Evolutionary conservation across 2,888 invertebrate species (phyloP), one percentile per base, ranked within the genome.

Genomic region (Amphipyra tragopoginis): DNA sequence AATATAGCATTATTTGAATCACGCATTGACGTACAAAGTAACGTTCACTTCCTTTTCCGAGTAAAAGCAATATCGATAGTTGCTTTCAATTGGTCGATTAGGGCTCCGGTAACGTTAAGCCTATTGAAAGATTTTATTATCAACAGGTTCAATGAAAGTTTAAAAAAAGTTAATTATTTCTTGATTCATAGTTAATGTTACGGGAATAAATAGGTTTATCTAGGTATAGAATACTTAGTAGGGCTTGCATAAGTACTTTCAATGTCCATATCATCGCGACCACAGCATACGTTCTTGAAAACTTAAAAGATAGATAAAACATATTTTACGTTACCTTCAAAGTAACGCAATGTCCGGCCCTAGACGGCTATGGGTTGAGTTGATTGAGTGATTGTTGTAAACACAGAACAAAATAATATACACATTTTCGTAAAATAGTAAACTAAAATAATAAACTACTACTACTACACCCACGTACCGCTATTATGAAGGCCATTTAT

Each of bases 1-100:
- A 81, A 81, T 73, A 73, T 76, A 72, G 60, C 63, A 60, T 76
- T 81, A 82, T 81, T 80, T 77, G 69, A 69, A 72, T 75, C 64
- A 72, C 58, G 72, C 75, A 86, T 84, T 79, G 84, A 85, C 80
- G 79, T 67, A 79, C 67, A 75, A 72, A 81, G 76, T 75, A 71
- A 75, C 69, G 63, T 68, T 71, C 58, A 65, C 53, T 82, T 84
- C 81, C 82, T 77, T 71, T 82, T 79, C 82, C 26, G 38, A 61
- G 86, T 79, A 85, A 78, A 79, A 61, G 47, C 60, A 64, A 72
- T 70, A 75, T 72, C 43, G 39, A 55, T 55, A 56, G 43, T 49
- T 55, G 33, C 26, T 21, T 51, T 75, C 58, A 21, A 70, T 61
- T 51, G 44, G 44, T 70, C 55, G 51, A 70, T 72, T 63, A 63